Conservation (phyloP, 2,888 invertebrate species). For the Anodontia alba region DNA sequence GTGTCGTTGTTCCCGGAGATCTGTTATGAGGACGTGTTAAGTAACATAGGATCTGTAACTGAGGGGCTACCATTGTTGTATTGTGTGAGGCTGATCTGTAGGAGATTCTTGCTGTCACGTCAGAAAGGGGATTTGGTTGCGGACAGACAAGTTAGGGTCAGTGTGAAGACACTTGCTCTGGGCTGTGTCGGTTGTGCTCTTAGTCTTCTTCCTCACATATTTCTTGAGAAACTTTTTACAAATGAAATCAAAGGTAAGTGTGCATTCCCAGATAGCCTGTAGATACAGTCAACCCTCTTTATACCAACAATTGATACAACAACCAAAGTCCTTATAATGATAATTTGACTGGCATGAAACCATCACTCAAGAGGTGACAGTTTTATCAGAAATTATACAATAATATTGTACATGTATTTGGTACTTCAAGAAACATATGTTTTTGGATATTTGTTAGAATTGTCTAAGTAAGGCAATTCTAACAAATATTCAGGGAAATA, state of each 20-base stretch:
- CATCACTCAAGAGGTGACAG: too few relatives aligned
- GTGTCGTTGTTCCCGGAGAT: slow-evolving; percentile 26
- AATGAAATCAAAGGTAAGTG: slow-evolving; percentile 19
- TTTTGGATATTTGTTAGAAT: too few relatives aligned
- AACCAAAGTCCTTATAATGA: too few relatives aligned
- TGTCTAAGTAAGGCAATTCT: too few relatives aligned
- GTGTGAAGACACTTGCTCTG: slow-evolving; percentile 95
- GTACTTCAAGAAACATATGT: too few relatives aligned
- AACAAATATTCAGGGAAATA: too few relatives aligned
- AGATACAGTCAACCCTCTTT: too few relatives aligned
- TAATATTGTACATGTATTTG: background rate
- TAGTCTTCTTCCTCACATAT: slow-evolving; percentile 90
- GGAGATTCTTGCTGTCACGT: slow-evolving; percentile 91
- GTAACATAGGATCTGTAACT: slow-evolving; percentile 87
- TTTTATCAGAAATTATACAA: background rate
- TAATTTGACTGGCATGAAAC: too few relatives aligned
- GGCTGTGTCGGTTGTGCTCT: slow-evolving; percentile 92
- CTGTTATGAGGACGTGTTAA: slow-evolving; percentile 46
- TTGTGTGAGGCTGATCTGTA: slow-evolving; percentile 90
- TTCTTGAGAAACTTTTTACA: slow-evolving; percentile 87
- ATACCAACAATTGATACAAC: too few relatives aligned
- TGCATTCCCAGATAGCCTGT: background rate
- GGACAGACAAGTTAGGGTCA: slow-evolving; percentile 93
- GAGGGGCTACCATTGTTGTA: slow-evolving; percentile 90
- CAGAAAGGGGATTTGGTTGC: slow-evolving; percentile 86